These are phyloP conservation scores for Gila robusta DNA, from an alignment of 2,797 vertebrate species.

Conservation along the genomic window DNA sequence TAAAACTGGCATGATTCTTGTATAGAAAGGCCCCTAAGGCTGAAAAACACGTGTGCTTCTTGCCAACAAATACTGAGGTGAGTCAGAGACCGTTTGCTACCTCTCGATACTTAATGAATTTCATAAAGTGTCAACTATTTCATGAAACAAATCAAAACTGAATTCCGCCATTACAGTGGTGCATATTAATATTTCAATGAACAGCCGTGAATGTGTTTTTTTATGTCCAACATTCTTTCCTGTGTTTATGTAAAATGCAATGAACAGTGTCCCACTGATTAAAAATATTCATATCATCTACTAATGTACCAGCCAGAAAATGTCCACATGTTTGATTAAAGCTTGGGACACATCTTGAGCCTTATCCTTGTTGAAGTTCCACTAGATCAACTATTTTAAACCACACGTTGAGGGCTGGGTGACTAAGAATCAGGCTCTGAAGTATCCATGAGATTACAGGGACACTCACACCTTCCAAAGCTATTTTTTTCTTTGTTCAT, in stretches of 20 bases:
- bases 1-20: not conserved
- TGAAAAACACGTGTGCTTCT: not conserved
- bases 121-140: too few relatives aligned
- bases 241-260: not conserved
- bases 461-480: slow-evolving; percentile 27
- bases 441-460: slow-evolving; percentile 29
- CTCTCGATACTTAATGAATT: too few relatives aligned
- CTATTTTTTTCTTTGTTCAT: slow-evolving; percentile 2
- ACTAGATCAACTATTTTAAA: slow-evolving; percentile 45
- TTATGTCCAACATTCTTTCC: not conserved
- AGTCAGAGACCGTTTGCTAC: not conserved
- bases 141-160: not conserved
- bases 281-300: not conserved
- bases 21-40: not conserved
- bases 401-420: not conserved
- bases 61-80: not conserved
- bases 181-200: not conserved
- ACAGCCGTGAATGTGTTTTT: not conserved
- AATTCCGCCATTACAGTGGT: not conserved
- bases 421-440: not conserved
- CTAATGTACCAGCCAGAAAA: slow-evolving; percentile 12
- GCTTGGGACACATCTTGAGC: slow-evolving; percentile 20
- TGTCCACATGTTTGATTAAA: slow-evolving; percentile 25
- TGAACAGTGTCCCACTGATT: not conserved
- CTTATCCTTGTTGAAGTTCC: slow-evolving; percentile 33